Base-by-base conservation (phyloP, 2,888 invertebrate genomes). In the Atethmia centrago region DNA sequence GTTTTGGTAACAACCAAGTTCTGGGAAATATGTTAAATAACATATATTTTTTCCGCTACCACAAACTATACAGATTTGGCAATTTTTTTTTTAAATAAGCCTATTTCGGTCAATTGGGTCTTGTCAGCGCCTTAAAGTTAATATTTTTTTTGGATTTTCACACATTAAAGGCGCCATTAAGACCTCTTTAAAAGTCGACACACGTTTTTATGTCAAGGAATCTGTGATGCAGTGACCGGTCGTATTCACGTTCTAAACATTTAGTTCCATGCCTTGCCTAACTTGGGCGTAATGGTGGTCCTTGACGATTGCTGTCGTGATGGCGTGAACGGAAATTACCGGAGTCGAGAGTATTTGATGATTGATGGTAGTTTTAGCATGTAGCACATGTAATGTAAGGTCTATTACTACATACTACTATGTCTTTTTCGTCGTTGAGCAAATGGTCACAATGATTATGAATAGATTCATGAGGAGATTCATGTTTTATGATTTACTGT, bases 181-280 rank as follows among this genome's bases (percentile, higher is more conserved):
- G n/a, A n/a, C n/a, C n/a, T 49, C 28, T 69, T 75, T 68, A 55
- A 64, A 75, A 81, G 71, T 61, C 55, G 16, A 51, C 36, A 45
- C 74, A 83, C 56, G 80, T 77, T 84, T 84, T 36, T 40, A 73
- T 80, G 83, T 86, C 83, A 85, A 85, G 86, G 83, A 71, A 58
- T 55, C 28, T 21, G 45, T 64, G 25, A 64, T 66, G 53, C 28
- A 56, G 58, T 62, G 73, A 66, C 72, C 70, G 47, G 56, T 8
- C 49, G 51, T 28, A 25, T 51, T 59, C 47, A 58, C 69, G 14
- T 71, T 70, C 64, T 79, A 79, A 51, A 45, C 56, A 51, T 53
- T 80, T 62, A 31, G 28, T 21, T 64, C 56, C 12, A 62, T 19
- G 51, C 8, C 25, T 72, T 82, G 55, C 78, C 25, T 40, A 77